Conservation (phyloP, 1,140 invertebrate species). For the Drosophila arawakana region DNA sequence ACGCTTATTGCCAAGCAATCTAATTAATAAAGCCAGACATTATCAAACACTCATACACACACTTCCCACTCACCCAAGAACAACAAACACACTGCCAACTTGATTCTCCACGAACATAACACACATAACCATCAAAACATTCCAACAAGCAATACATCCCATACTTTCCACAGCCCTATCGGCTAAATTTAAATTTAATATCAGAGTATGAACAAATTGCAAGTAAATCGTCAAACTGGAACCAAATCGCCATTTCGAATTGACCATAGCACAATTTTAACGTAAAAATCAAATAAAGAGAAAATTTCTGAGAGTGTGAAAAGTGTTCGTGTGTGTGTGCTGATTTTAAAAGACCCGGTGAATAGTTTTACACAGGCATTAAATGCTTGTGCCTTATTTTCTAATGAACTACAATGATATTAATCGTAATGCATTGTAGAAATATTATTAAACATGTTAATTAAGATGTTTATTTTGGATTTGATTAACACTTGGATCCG, state of each 20-base stretch:
- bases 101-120: too few species aligned
- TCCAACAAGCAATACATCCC: neutral
- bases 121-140: neutral
- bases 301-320: neutral
- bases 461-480: too few species aligned
- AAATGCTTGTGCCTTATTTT: too few species aligned
- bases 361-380: too few species aligned
- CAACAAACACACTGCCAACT: neutral
- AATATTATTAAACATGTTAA: too few species aligned
- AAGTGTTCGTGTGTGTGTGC: neutral
- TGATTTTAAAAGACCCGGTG: too few species aligned
- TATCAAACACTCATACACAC: neutral
- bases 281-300: neutral
- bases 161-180: neutral
- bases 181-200: neutral
- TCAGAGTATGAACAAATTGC: conserved; percentile 1
- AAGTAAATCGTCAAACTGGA: conserved; percentile 1
- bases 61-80: too few species aligned
- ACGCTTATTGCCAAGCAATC: neutral
- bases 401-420: too few species aligned
- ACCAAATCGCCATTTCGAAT: neutral
- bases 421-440: too few species aligned
- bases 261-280: neutral
- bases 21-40: neutral
- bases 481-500: too few species aligned